These are phyloP conservation scores for Andrena camellia DNA, from an alignment of 2,888 invertebrate genomes.

Conservation along the genomic window DNA sequence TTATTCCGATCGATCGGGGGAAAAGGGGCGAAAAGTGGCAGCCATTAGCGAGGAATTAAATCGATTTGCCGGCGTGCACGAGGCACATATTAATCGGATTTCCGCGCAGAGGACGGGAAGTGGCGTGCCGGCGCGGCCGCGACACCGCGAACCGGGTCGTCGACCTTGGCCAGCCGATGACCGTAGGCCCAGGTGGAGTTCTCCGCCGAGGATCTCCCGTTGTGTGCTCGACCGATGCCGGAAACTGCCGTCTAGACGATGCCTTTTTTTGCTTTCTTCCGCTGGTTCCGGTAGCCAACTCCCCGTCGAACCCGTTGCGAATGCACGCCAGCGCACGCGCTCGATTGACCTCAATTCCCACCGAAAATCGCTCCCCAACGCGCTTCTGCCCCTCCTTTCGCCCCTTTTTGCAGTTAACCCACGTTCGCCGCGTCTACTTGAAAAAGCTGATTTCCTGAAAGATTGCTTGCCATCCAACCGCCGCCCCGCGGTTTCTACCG, in stretches of 20 bases:
- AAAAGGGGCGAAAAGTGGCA: too few species aligned
- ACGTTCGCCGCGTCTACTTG: not conserved
- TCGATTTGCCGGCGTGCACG: conserved; percentile 41
- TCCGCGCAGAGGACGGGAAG: not conserved
- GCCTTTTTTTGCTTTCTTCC: conserved; percentile 63
- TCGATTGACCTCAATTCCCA: not conserved
- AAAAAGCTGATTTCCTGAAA: too few species aligned
- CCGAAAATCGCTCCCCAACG: not conserved
- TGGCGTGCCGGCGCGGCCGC: not conserved
- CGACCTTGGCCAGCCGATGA: conserved; percentile 45
- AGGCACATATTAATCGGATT: conserved; percentile 47
- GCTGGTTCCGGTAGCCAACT: conserved; percentile 41
- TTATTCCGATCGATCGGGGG: not conserved
- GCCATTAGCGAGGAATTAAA: conserved; percentile 21
- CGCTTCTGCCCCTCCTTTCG: not conserved
- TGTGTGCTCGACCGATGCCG: conserved; percentile 69
- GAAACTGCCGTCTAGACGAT: conserved; percentile 82
- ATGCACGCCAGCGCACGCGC: too few species aligned
- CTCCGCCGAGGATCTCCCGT: conserved; percentile 52
- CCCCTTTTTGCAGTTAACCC: not conserved
- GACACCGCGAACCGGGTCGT: conserved; percentile 40
- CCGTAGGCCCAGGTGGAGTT: conserved; percentile 68
- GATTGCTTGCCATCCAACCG: not conserved
- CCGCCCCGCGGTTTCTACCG: not conserved
- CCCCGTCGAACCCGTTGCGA: not conserved